Conservation (phyloP, 2,888 invertebrate genomes). For the Carpatolechia fugitivella region DNA sequence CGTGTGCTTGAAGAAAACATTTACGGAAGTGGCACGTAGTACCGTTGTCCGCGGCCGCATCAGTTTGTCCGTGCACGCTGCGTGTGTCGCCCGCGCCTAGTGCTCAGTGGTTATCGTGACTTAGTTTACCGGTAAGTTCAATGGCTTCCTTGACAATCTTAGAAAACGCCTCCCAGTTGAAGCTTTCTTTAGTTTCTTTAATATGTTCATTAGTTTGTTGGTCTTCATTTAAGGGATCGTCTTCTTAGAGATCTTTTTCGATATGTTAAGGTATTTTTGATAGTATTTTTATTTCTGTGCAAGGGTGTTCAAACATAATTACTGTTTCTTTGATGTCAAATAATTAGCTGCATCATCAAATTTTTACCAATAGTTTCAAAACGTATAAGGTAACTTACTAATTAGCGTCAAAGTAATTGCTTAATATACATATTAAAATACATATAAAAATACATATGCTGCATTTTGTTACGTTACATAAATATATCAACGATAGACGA, state of each 20-base stretch:
- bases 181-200: neutral
- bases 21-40: conserved; percentile 56
- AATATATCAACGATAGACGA: conserved; percentile 16
- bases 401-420: too few relatives aligned
- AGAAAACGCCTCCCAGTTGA: neutral
- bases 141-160: neutral
- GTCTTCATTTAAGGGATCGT: neutral
- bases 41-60: conserved; percentile 47
- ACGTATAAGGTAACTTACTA: too few relatives aligned
- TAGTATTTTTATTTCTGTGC: too few relatives aligned
- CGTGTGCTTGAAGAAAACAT: conserved; percentile 21
- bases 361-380: too few relatives aligned
- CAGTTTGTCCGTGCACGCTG: conserved; percentile 54
- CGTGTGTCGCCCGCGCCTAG: conserved; percentile 44
- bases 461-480: too few relatives aligned
- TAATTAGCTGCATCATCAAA: too few relatives aligned
- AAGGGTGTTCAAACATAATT: too few relatives aligned
- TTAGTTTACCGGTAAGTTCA: conserved; percentile 51
- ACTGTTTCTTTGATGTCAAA: too few relatives aligned
- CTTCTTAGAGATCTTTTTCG: too few relatives aligned
- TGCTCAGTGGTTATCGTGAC: conserved; percentile 27
- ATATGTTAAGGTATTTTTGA: too few relatives aligned
- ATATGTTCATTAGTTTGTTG: neutral
- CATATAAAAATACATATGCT: too few relatives aligned
- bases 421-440: too few relatives aligned